Evolutionary conservation across 1,140 invertebrate genomes (phyloP).

Genomic region (Dinothrombium tinctorium): DNA sequence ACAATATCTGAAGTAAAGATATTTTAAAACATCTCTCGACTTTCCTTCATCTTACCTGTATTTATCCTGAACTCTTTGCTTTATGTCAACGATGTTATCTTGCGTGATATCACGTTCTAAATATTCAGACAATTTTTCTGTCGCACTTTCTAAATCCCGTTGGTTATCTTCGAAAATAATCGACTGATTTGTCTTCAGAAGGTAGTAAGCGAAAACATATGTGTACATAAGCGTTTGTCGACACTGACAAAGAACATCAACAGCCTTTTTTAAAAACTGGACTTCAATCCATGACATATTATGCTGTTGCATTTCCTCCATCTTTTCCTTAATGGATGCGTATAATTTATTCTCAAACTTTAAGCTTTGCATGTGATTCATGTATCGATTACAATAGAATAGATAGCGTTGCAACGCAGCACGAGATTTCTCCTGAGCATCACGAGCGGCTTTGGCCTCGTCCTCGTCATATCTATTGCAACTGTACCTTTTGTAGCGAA

Average conservation of each 20-base stretch:
- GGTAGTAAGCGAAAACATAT: conserved; percentile 96
- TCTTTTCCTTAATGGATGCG: conserved; percentile 80
- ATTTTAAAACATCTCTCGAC: background rate
- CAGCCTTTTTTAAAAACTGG: conserved; percentile 57
- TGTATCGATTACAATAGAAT: conserved; percentile 96
- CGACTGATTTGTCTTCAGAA: conserved; percentile 93
- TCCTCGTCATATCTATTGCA: conserved; percentile 95
- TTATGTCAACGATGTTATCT: conserved; percentile 90
- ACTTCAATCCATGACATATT: conserved; percentile 99
- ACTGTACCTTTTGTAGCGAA: conserved; percentile 40
- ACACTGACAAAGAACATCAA: conserved; percentile 90
- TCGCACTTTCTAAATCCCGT: conserved; percentile 85
- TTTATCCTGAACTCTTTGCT: conserved; percentile 98
- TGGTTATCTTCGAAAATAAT: conserved; percentile 99
- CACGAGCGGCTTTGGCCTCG: conserved; percentile 78
- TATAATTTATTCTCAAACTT: conserved; percentile 93
- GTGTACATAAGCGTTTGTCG: conserved; percentile 96
- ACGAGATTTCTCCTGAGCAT: conserved; percentile 81
- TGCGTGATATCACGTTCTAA: conserved; percentile 91
- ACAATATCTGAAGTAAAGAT: conserved; percentile 52
- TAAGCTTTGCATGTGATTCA: conserved; percentile 97
- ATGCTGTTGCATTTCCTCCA: conserved; percentile 99
- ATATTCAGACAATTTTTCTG: conserved; percentile 89
- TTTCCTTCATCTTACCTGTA: conserved; percentile 82
- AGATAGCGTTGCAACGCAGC: conserved; percentile 76